Percentiles rank a stretch among this genome's conserved stretches.
These are phyloP conservation scores for Tenodera sinensis DNA, from an alignment of 2,888 invertebrate genomes.

Conservation along the genomic window DNA sequence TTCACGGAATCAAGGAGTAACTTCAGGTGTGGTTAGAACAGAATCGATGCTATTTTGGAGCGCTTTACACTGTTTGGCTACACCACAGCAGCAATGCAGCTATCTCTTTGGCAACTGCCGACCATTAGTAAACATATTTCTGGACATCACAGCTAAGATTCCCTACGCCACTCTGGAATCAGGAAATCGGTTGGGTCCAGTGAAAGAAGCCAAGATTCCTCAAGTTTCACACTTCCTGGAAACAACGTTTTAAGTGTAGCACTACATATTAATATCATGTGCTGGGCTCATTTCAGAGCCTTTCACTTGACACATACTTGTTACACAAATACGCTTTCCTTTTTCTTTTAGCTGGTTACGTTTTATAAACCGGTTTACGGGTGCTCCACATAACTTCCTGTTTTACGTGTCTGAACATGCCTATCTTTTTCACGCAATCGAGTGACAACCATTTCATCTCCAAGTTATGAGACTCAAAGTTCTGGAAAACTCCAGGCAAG, in stretches of 20 bases:
- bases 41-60: too few relatives aligned
- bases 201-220: not conserved
- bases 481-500: too few relatives aligned
- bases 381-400: not conserved
- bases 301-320: not conserved
- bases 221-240: not conserved
- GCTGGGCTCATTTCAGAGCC: not conserved
- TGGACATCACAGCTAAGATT: not conserved
- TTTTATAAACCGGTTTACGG: not conserved
- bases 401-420: not conserved
- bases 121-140: too few relatives aligned
- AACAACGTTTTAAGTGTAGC: not conserved
- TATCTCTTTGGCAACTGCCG: too few relatives aligned
- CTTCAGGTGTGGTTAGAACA: too few relatives aligned
- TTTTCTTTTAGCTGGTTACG: not conserved
- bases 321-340: not conserved
- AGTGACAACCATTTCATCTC: not conserved
- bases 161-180: not conserved
- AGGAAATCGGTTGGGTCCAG: not conserved
- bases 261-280: not conserved
- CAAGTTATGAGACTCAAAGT: not conserved
- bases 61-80: too few relatives aligned
- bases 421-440: not conserved
- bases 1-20: too few relatives aligned
- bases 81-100: too few relatives aligned